These are phyloP conservation scores for Propithecus deckenii DNA, from an alignment of 2,797 vertebrate species.

Conservation along the genomic window DNA sequence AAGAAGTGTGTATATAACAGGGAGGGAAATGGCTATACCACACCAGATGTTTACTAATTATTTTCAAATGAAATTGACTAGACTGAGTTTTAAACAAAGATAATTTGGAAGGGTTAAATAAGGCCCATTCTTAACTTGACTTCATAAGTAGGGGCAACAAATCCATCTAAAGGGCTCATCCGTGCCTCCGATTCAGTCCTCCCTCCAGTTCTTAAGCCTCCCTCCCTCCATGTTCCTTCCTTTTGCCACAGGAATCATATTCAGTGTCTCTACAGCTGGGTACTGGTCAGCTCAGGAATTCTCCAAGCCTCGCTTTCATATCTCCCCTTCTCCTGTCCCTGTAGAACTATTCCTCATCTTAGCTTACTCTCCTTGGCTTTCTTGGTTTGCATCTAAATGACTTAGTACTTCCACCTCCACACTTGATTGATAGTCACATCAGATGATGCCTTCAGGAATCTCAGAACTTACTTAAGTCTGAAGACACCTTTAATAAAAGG, in stretches of 20 bases:
- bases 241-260: background rate
- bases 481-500: background rate
- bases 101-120: conserved; percentile 8
- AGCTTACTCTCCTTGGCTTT: background rate
- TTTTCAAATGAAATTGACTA: conserved; percentile 69
- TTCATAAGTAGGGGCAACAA: background rate
- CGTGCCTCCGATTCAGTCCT: background rate
- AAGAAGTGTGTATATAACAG: conserved; percentile 19
- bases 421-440: background rate
- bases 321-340: background rate
- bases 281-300: background rate
- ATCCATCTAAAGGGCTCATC: background rate
- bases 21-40: conserved; percentile 23
- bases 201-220: background rate
- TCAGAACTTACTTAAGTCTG: background rate
- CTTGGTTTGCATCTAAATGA: background rate
- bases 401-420: background rate
- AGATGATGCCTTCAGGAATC: background rate
- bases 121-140: conserved; percentile 20
- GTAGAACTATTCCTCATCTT: background rate
- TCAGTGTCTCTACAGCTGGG: background rate
- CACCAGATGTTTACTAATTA: conserved; percentile 68
- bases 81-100: conserved; percentile 64
- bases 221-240: background rate
- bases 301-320: background rate